Evolutionary conservation across 2,797 vertebrate genomes (phyloP).

Genomic region (Agapornis canus): DNA sequence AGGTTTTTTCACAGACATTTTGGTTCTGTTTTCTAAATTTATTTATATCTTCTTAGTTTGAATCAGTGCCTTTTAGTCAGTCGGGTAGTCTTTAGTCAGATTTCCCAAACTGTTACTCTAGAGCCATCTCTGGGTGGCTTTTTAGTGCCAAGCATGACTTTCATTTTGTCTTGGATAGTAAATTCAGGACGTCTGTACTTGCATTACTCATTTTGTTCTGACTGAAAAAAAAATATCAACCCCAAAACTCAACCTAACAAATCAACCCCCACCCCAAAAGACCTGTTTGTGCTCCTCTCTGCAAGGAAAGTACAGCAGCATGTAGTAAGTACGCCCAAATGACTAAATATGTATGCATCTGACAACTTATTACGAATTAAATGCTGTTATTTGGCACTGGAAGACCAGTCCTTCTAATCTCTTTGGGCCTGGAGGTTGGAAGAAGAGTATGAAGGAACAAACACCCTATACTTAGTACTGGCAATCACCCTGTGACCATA

Average conservation of each 20-base stretch:
- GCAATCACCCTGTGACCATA: neutral
- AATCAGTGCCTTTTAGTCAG: neutral
- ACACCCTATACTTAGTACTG: neutral
- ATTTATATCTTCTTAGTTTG: neutral
- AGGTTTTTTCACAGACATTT: neutral
- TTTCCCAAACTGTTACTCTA: constrained; percentile 1
- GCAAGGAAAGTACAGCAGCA: neutral
- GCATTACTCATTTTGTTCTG: neutral
- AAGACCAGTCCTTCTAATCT: neutral
- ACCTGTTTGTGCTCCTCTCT: neutral
- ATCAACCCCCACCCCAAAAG: neutral
- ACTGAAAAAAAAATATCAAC: neutral
- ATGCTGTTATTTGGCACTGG: neutral
- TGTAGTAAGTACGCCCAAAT: neutral
- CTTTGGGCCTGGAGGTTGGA: neutral
- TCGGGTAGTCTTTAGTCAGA: neutral
- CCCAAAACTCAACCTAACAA: neutral
- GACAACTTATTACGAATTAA: neutral
- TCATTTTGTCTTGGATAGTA: neutral
- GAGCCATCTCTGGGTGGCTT: constrained; percentile 31
- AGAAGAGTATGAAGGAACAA: neutral
- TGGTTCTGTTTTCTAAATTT: neutral
- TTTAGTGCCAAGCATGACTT: neutral
- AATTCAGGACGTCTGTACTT: neutral
- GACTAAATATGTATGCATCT: neutral